Evolutionary conservation across 2,113 vertebrate species (phyloP).

Genomic region (Myiopsitta monachus): DNA sequence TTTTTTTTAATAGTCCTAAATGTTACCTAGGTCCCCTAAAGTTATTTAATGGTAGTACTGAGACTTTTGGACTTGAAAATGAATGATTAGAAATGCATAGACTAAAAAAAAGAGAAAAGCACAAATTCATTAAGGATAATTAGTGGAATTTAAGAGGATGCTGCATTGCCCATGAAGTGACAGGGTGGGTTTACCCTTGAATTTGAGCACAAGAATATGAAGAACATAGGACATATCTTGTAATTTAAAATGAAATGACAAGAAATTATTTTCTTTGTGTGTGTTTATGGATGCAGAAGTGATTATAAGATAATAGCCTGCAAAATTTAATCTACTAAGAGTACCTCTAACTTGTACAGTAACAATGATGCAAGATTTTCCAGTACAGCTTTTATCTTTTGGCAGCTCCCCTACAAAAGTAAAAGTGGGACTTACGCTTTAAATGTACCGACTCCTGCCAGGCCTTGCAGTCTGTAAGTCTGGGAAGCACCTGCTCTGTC

Average conservation of each 20-base stretch:
- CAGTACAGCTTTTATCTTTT: neutral
- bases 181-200: neutral
- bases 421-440: neutral
- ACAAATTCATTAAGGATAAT: neutral
- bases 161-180: neutral
- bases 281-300: neutral
- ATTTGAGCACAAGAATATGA: neutral
- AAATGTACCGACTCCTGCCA: neutral
- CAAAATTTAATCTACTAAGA: neutral
- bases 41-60: neutral
- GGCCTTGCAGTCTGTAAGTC: neutral
- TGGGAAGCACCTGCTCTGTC: neutral
- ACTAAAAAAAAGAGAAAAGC: neutral
- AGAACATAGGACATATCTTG: neutral
- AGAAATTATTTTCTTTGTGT: neutral
- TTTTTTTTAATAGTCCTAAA: neutral
- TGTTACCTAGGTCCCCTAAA: neutral
- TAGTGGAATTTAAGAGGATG: neutral
- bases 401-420: neutral
- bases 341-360: neutral
- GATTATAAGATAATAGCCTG: neutral
- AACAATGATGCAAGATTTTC: neutral
- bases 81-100: neutral
- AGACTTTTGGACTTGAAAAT: neutral
- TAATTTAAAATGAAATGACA: neutral